These are phyloP conservation scores for Trachymyrmex cornetzi DNA, from an alignment of 1,140 invertebrate species.

Conservation along the genomic window DNA sequence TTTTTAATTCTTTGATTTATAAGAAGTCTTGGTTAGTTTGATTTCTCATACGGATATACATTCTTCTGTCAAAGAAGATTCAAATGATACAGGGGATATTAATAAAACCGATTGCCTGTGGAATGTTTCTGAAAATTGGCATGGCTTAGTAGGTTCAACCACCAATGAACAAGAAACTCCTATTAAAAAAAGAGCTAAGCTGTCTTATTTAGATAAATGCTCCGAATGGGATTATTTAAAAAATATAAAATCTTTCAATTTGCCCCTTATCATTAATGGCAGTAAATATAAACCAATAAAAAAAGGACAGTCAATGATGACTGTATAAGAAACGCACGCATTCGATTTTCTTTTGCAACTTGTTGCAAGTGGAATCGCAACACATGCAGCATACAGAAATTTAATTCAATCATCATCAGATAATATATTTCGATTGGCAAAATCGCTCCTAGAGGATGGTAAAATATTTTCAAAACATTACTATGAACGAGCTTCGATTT, in stretches of 20 bases:
- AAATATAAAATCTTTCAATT: neutral
- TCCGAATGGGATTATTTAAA: neutral
- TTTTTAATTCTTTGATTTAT: no score
- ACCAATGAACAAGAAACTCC: neutral
- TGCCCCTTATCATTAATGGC: neutral
- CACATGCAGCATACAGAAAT: neutral
- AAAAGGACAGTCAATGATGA: neutral
- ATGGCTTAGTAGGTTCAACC: neutral
- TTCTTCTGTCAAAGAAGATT: neutral
- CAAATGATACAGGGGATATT: neutral
- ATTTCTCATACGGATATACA: no score
- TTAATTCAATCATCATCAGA: neutral
- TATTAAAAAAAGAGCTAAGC: neutral
- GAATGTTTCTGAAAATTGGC: neutral
- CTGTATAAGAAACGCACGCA: neutral
- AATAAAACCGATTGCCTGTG: neutral
- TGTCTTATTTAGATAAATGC: neutral
- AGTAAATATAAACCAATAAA: neutral
- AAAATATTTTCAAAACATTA: conserved; percentile 2
- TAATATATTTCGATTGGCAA: neutral
- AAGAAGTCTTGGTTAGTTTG: no score
- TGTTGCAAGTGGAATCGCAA: neutral
- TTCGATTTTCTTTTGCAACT: neutral
- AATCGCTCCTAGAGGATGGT: neutral
- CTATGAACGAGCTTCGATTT: neutral